Percentiles rank a stretch among this genome's conserved stretches.
Evolutionary conservation across 2,888 invertebrate species (phyloP).

Genomic region (Cistogaster globosa): DNA sequence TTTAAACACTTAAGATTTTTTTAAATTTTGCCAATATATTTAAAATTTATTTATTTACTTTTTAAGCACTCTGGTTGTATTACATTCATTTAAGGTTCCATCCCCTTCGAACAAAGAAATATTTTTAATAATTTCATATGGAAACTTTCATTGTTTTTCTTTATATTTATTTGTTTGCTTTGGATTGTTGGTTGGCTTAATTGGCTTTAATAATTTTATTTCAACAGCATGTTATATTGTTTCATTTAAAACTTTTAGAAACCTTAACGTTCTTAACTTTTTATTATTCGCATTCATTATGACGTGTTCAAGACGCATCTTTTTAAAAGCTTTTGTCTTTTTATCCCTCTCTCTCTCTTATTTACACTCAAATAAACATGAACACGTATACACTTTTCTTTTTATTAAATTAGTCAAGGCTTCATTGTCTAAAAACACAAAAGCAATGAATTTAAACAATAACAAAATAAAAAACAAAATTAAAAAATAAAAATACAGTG

Average conservation of each 20-base stretch:
- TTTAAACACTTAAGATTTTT: too few relatives aligned
- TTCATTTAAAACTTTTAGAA: background rate
- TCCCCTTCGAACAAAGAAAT: too few relatives aligned
- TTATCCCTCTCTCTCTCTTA: too few relatives aligned
- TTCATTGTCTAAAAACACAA: slow-evolving; percentile 32
- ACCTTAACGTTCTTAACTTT: background rate
- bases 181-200: slow-evolving; percentile 2
- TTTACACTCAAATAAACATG: background rate
- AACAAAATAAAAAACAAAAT: too few relatives aligned
- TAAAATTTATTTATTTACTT: too few relatives aligned
- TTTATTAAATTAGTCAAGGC: background rate
- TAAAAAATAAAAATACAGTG: background rate
- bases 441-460: background rate
- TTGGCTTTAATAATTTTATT: slow-evolving; percentile 29
- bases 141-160: background rate
- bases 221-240: slow-evolving; percentile 6
- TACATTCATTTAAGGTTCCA: too few relatives aligned
- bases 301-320: background rate
- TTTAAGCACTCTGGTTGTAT: too few relatives aligned
- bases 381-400: background rate
- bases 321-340: slow-evolving; percentile 12
- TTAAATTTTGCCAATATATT: too few relatives aligned
- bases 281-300: background rate
- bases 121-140: too few relatives aligned
- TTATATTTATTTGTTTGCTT: slow-evolving; percentile 10